Evolutionary conservation across 2,888 invertebrate species (phyloP).

Genomic region (Atethmia centrago): DNA sequence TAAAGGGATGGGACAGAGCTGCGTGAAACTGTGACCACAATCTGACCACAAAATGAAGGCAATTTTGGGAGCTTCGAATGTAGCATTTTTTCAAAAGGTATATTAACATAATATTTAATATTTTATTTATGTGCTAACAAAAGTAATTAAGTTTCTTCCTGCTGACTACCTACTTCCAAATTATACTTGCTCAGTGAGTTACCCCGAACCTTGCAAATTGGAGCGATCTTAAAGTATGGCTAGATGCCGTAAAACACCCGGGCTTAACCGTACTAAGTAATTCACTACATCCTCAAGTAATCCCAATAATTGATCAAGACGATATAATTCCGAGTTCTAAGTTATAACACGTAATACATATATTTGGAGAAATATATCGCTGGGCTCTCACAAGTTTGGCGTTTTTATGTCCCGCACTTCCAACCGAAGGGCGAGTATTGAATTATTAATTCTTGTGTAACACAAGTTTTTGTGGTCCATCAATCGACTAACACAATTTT

Average conservation of each 20-base stretch:
- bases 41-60: neutral
- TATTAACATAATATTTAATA: neutral
- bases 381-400: constrained; percentile 53
- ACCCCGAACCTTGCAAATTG: constrained; percentile 35
- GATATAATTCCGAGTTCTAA: constrained; percentile 52
- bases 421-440: constrained; percentile 49
- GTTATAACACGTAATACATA: constrained; percentile 63
- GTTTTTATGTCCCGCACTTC: constrained; percentile 53
- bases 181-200: constrained; percentile 33
- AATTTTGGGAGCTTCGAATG: neutral
- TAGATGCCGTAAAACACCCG: constrained; percentile 38
- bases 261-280: constrained; percentile 48
- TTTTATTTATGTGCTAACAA: constrained; percentile 21
- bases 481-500: constrained; percentile 25
- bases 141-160: constrained; percentile 33
- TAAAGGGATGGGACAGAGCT: constrained; percentile 1
- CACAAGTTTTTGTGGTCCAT: constrained; percentile 47
- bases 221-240: constrained; percentile 22
- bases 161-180: constrained; percentile 37
- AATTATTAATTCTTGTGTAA: constrained; percentile 63
- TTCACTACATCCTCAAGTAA: constrained; percentile 36
- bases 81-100: neutral
- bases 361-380: constrained; percentile 59
- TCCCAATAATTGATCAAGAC: constrained; percentile 53
- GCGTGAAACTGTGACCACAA: neutral